Percentiles rank a stretch among this genome's conserved stretches.
phyloP scores from a whole-genome alignment of 2,797 vertebrate species.

The Poeciliopsis presidionis region DNA sequence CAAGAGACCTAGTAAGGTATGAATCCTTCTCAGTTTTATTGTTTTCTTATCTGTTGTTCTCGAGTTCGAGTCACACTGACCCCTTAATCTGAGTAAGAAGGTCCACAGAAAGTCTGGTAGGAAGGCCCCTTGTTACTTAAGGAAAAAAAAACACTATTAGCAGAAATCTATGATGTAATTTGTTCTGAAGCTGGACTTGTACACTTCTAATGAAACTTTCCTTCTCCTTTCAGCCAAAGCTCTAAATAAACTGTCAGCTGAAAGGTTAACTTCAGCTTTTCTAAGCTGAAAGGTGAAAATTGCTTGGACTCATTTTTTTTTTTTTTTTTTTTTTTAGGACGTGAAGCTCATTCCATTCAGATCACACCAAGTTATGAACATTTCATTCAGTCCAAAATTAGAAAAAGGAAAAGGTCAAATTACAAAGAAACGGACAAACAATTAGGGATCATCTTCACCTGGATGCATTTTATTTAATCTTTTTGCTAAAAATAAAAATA shows the following conservation, averaged over 20 bases:
- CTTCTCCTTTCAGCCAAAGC: not conserved
- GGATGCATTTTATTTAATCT: not conserved
- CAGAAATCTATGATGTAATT: not conserved
- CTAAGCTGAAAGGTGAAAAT: not conserved
- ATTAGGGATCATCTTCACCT: not conserved
- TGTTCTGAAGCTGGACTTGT: not conserved
- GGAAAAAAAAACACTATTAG: not conserved
- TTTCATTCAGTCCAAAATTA: not conserved
- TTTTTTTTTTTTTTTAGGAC: not conserved
- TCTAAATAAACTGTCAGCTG: not conserved
- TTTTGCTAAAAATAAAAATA: no score
- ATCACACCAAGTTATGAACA: not conserved
- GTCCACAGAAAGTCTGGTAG: not conserved
- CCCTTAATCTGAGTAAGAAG: not conserved
- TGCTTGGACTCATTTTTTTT: not conserved
- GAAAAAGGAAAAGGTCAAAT: not conserved
- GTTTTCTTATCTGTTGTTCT: not conserved
- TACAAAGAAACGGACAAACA: not conserved
- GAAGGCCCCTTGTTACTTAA: not conserved
- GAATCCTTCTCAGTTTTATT: not conserved
- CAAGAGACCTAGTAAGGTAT: not conserved
- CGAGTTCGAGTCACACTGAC: not conserved
- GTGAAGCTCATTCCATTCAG: not conserved
- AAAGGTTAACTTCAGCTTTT: constrained; percentile 3
- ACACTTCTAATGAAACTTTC: not conserved